Percentiles rank a stretch among this genome's conserved stretches.
Conservation (phyloP, 2,113 vertebrate species). For the Antigone vipio region DNA sequence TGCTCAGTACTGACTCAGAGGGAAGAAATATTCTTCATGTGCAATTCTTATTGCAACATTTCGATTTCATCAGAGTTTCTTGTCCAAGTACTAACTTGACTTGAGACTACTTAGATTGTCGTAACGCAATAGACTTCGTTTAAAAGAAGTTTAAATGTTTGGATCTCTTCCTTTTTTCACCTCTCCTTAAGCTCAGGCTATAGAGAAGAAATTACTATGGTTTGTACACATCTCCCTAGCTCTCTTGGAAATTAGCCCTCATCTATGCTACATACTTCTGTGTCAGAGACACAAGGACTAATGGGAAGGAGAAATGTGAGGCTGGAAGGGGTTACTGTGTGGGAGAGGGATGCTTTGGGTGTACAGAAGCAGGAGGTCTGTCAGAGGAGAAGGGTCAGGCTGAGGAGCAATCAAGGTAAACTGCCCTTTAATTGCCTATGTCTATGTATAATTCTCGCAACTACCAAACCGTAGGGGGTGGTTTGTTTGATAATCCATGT, state of each 20-base stretch:
- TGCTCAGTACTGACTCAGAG: constrained; percentile 34
- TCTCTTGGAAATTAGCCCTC: background rate
- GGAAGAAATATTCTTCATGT: background rate
- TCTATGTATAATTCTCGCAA: background rate
- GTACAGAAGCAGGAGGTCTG: background rate
- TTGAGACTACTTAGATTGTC: background rate
- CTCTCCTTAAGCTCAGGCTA: background rate
- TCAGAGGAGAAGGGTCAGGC: background rate
- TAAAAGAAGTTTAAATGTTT: background rate
- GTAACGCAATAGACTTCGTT: background rate
- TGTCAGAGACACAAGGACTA: background rate
- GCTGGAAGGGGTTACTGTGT: background rate
- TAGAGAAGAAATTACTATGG: background rate
- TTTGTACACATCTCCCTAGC: background rate
- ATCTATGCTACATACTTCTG: background rate
- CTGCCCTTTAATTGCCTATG: background rate
- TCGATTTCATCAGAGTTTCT: background rate
- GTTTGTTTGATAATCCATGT: background rate
- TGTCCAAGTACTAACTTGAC: background rate
- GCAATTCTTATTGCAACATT: constrained; percentile 34
- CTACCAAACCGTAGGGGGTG: background rate
- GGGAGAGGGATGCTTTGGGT: background rate
- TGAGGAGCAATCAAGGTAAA: background rate
- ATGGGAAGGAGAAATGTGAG: background rate
- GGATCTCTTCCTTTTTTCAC: background rate